These are phyloP conservation scores for Cheilosia urbana DNA, from an alignment of 2,888 invertebrate species.

Conservation along the genomic window DNA sequence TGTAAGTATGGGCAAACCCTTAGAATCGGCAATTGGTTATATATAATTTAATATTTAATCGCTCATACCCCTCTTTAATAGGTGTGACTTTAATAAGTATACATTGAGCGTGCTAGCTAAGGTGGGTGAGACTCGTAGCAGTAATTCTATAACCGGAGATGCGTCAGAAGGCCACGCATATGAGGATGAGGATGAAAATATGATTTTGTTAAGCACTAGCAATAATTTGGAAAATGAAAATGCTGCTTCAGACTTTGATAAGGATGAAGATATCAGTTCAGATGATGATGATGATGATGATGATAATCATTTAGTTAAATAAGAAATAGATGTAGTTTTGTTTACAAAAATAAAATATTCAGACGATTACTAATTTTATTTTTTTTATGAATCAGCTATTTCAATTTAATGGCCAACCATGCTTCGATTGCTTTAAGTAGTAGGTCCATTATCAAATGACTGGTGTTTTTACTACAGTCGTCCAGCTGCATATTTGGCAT, in stretches of 20 bases:
- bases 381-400: too few relatives aligned
- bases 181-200: slow-evolving; percentile 75
- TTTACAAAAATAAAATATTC: slow-evolving; percentile 16
- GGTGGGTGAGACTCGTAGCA: slow-evolving; percentile 81
- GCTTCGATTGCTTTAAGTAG: too few relatives aligned
- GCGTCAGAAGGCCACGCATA: slow-evolving; percentile 6
- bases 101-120: slow-evolving; percentile 89
- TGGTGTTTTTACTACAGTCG: too few relatives aligned
- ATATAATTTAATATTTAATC: slow-evolving; percentile 36
- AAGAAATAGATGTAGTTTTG: slow-evolving; percentile 1
- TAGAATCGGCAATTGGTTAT: background rate
- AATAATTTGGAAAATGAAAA: slow-evolving; percentile 68
- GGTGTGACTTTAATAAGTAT: slow-evolving; percentile 95
- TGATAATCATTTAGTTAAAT: slow-evolving; percentile 2
- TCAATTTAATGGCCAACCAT: too few relatives aligned
- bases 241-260: slow-evolving; percentile 73
- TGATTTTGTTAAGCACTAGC: slow-evolving; percentile 74
- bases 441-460: too few relatives aligned
- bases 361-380: background rate
- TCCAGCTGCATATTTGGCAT: too few relatives aligned
- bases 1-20: slow-evolving; percentile 86
- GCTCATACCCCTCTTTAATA: slow-evolving; percentile 83
- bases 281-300: slow-evolving; percentile 55
- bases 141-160: background rate
- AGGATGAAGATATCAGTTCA: slow-evolving; percentile 77